Evolutionary conservation across 2,113 vertebrate species (phyloP).

Genomic region (Prolemur simus): DNA sequence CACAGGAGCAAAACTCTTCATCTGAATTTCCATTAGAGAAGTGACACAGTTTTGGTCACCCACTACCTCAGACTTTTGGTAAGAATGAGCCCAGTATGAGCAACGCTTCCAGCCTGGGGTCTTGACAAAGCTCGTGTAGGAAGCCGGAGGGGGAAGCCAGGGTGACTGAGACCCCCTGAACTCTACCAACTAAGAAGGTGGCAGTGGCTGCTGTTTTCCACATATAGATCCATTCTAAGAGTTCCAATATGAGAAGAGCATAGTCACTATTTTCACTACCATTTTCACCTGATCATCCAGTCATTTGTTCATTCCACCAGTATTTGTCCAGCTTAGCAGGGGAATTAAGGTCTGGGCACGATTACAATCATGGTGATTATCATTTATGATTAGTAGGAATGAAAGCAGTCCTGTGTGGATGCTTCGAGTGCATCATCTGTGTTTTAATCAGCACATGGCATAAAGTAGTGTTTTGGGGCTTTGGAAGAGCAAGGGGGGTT

Average conservation of each 20-base stretch:
- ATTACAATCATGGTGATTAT: not conserved
- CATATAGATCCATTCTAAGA: not conserved
- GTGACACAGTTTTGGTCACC: not conserved
- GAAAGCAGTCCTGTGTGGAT: not conserved
- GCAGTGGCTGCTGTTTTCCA: not conserved
- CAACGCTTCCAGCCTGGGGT: too few relatives aligned
- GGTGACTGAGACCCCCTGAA: not conserved
- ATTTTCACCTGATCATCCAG: not conserved
- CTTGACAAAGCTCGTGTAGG: not conserved
- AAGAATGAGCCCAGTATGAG: not conserved
- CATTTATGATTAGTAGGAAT: conserved; percentile 20
- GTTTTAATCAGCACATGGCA: conserved; percentile 27
- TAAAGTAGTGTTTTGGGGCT: not conserved
- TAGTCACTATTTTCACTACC: not conserved
- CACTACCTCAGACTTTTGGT: not conserved
- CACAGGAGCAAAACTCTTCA: not conserved
- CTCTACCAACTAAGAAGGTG: not conserved
- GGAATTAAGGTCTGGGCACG: not conserved
- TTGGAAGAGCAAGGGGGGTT: not conserved
- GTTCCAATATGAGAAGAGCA: not conserved
- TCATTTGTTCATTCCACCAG: not conserved
- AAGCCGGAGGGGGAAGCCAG: not conserved
- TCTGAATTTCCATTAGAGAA: not conserved
- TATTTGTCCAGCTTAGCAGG: not conserved
- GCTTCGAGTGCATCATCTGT: not conserved